Conservation (phyloP, 2,888 invertebrate species). For the Dynastes tityus region DNA sequence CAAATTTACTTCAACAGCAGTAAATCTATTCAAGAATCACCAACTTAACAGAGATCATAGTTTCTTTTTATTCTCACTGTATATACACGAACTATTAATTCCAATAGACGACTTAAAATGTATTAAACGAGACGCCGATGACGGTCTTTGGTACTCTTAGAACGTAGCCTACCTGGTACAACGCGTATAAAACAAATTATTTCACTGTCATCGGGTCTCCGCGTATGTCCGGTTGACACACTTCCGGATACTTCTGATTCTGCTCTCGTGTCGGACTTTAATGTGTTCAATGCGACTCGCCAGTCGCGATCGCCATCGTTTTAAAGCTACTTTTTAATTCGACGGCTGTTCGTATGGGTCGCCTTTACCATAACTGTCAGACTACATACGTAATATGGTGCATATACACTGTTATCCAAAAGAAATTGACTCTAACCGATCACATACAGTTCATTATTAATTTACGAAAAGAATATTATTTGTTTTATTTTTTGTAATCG, state of each 20-base stretch:
- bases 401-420: background rate
- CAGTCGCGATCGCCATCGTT: background rate
- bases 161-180: background rate
- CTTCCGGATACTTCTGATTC: slow-evolving; percentile 61
- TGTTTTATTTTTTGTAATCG: no score
- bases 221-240: slow-evolving; percentile 61
- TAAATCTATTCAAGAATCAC: no score
- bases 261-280: slow-evolving; percentile 54
- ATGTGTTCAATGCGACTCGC: slow-evolving; percentile 19
- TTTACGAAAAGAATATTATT: no score
- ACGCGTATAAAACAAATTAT: slow-evolving; percentile 45
- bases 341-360: slow-evolving; percentile 22
- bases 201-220: slow-evolving; percentile 54
- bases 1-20: no score
- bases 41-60: no score
- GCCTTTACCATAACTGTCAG: background rate
- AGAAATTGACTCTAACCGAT: no score
- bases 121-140: no score
- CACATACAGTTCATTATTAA: no score
- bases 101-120: background rate
- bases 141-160: background rate
- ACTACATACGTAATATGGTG: slow-evolving; percentile 5
- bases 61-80: no score
- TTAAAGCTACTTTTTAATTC: slow-evolving; percentile 34
- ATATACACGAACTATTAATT: no score